These are phyloP conservation scores for Diplazon laetatorius DNA, from an alignment of 2,888 invertebrate species.

Conservation along the genomic window DNA sequence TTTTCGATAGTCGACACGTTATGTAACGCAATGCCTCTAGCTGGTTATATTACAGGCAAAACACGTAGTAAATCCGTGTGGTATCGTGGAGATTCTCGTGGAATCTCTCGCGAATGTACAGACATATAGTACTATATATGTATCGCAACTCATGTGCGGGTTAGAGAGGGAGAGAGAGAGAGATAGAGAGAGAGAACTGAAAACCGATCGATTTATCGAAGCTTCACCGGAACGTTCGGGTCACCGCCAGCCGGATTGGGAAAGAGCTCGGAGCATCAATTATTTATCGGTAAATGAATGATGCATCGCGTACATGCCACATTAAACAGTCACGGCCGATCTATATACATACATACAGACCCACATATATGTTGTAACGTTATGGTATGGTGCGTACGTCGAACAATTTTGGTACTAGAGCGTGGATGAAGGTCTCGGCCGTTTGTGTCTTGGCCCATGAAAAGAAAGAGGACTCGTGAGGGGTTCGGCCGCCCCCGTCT, in stretches of 20 bases:
- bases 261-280: slow-evolving; percentile 48
- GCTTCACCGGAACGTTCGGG: slow-evolving; percentile 35
- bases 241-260: slow-evolving; percentile 11
- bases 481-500: background rate
- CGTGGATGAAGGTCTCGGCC: slow-evolving; percentile 25
- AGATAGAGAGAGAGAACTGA: slow-evolving; percentile 17
- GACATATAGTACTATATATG: too few species aligned
- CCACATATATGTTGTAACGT: background rate
- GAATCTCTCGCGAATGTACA: slow-evolving; percentile 41
- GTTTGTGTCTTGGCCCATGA: slow-evolving; percentile 33
- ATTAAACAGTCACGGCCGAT: slow-evolving; percentile 43
- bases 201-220: slow-evolving; percentile 58
- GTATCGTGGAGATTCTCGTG: slow-evolving; percentile 34
- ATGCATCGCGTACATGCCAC: slow-evolving; percentile 44
- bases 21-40: slow-evolving; percentile 21
- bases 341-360: background rate
- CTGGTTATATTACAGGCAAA: slow-evolving; percentile 20
- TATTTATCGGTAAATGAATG: slow-evolving; percentile 57
- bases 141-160: background rate
- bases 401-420: background rate
- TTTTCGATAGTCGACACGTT: slow-evolving; percentile 19
- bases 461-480: slow-evolving; percentile 8
- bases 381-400: too few species aligned
- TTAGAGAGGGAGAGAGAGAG: slow-evolving; percentile 26
- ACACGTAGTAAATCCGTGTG: slow-evolving; percentile 45